Conservation (phyloP, 2,113 vertebrate species). For the Balaeniceps rex region DNA sequence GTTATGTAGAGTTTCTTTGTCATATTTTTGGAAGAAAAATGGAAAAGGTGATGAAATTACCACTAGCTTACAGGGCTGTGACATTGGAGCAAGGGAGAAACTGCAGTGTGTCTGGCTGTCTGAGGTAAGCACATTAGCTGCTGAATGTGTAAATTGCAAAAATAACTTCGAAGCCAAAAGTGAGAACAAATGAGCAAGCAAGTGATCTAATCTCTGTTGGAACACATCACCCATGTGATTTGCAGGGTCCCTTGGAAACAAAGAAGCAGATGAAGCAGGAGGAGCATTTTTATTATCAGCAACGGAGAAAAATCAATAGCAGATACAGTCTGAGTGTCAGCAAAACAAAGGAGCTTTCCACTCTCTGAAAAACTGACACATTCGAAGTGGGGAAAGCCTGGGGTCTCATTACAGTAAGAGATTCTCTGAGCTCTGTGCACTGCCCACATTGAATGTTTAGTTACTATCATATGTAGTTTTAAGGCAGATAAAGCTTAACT, state of each 20-base stretch:
- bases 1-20: not conserved
- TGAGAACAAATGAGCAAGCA: slow-evolving; percentile 44
- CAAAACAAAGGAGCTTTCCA: slow-evolving; percentile 27
- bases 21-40: not conserved
- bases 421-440: not conserved
- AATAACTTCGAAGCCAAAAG: slow-evolving; percentile 33
- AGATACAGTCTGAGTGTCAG: slow-evolving; percentile 34
- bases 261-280: slow-evolving; percentile 26
- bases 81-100: not conserved
- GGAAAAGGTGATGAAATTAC: not conserved
- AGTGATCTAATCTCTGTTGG: slow-evolving; percentile 19
- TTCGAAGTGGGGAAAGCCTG: not conserved
- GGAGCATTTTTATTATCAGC: slow-evolving; percentile 32
- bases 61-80: not conserved
- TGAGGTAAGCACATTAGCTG: slow-evolving; percentile 17
- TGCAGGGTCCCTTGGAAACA: slow-evolving; percentile 27
- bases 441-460: not conserved
- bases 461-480: not conserved
- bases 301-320: slow-evolving; percentile 61
- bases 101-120: not conserved
- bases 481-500: not conserved
- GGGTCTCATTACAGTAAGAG: not conserved
- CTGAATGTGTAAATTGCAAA: slow-evolving; percentile 43
- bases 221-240: not conserved
- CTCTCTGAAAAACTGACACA: slow-evolving; percentile 4